phyloP scores from a whole-genome alignment of 2,113 vertebrate genomes.

The Thryonomys swinderianus region DNA sequence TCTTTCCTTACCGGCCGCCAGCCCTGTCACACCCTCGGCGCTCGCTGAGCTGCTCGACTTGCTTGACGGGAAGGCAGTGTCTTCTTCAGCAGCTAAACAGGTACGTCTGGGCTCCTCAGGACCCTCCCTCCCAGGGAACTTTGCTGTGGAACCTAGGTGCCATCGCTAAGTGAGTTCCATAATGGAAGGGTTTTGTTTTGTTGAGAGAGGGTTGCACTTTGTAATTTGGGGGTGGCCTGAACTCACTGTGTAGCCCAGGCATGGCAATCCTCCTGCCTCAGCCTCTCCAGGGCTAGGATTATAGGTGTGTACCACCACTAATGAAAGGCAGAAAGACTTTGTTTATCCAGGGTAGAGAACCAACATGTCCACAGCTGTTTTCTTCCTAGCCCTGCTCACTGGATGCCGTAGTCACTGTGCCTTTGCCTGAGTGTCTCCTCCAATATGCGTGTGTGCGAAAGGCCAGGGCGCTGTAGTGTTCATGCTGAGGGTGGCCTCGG shows the following conservation, averaged over 20 bases:
- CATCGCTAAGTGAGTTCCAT: neutral
- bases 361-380: rapidly evolving
- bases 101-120: conserved; percentile 82
- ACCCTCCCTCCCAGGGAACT: neutral
- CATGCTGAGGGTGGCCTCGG: neutral
- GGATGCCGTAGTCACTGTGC: neutral
- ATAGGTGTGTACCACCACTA: neutral
- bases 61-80: conserved; percentile 90
- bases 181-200: neutral
- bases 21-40: conserved; percentile 88
- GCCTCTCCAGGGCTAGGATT: neutral
- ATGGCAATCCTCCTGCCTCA: neutral
- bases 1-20: conserved; percentile 76
- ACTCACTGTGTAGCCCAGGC: too few species aligned
- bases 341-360: too few species aligned
- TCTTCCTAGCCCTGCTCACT: neutral
- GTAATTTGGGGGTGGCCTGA: neutral
- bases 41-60: conserved; percentile 94
- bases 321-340: too few species aligned
- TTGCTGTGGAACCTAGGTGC: neutral
- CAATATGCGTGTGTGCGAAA: conserved; percentile 1
- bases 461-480: neutral
- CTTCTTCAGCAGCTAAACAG: conserved; percentile 92
- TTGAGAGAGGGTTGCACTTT: neutral
- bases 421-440: neutral